These are phyloP conservation scores for Amyelois transitella DNA, from an alignment of 1,140 invertebrate genomes.

Conservation along the genomic window DNA sequence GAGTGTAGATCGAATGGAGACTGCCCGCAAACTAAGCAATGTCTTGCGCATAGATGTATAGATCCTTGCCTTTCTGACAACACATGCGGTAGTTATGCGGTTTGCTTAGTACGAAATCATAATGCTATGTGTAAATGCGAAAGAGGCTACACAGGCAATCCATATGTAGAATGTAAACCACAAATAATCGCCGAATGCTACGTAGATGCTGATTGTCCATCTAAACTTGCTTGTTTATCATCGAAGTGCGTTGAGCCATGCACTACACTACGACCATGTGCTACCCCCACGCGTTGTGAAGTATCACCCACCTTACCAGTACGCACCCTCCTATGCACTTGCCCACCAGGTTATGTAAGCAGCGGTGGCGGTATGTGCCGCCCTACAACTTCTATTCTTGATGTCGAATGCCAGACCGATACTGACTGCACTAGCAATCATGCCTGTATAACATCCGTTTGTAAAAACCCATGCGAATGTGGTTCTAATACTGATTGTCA, in stretches of 20 bases:
- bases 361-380: slow-evolving; percentile 86
- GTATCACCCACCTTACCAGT: slow-evolving; percentile 87
- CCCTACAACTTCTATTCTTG: slow-evolving; percentile 78
- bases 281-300: slow-evolving; percentile 84
- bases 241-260: slow-evolving; percentile 90
- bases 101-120: slow-evolving; percentile 88
- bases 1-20: slow-evolving; percentile 93
- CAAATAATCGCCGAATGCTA: slow-evolving; percentile 85
- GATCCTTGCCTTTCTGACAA: slow-evolving; percentile 88
- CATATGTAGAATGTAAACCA: slow-evolving; percentile 84
- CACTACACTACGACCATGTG: slow-evolving; percentile 83
- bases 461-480: slow-evolving; percentile 87
- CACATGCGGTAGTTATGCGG: slow-evolving; percentile 84
- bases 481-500: slow-evolving; percentile 87
- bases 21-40: slow-evolving; percentile 88
- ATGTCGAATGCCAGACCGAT: slow-evolving; percentile 82
- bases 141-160: slow-evolving; percentile 82
- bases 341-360: slow-evolving; percentile 90
- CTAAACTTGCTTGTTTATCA: slow-evolving; percentile 85
- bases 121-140: slow-evolving; percentile 89
- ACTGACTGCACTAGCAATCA: slow-evolving; percentile 84
- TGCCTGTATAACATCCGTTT: slow-evolving; percentile 86
- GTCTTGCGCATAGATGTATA: slow-evolving; percentile 89
- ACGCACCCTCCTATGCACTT: slow-evolving; percentile 91
- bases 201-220: slow-evolving; percentile 87